A percentile compares a stretch with the other conserved stretches of the same genome.
phyloP scores from a whole-genome alignment of 2,888 invertebrate species.

The Dascillus cervinus region DNA sequence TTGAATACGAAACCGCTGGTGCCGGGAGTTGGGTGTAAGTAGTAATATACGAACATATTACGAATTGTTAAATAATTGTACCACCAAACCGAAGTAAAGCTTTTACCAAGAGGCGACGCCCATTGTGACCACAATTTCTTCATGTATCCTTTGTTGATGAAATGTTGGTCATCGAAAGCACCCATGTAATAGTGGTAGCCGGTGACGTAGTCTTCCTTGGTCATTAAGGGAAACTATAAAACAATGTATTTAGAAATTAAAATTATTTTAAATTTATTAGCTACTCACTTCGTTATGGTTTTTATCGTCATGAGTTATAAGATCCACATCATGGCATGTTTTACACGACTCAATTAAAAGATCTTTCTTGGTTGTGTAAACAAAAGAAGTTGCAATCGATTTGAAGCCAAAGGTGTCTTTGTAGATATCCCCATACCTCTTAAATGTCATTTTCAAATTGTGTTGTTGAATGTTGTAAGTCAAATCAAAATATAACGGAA shows the following conservation, averaged over 20 bases:
- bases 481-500: conserved; percentile 31
- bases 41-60: conserved; percentile 9
- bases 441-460: conserved; percentile 30
- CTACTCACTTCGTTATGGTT: conserved; percentile 26
- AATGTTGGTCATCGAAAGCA: conserved; percentile 19
- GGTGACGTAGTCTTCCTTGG: conserved; percentile 17
- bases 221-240: conserved; percentile 17
- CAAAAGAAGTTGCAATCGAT: conserved; percentile 30
- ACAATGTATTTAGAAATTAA: conserved; percentile 3
- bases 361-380: too few species aligned
- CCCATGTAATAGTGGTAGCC: conserved; percentile 2
- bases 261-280: conserved; percentile 10
- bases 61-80: conserved; percentile 8
- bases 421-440: conserved; percentile 25
- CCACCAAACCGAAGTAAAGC: conserved; percentile 10
- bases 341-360: too few species aligned
- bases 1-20: conserved; percentile 16
- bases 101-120: conserved; percentile 7
- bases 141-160: neutral
- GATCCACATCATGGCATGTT: too few species aligned
- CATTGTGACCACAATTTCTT: neutral
- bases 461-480: conserved; percentile 26
- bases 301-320: too few species aligned
- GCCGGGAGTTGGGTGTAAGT: conserved; percentile 13
- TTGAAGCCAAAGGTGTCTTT: conserved; percentile 28